Evolutionary conservation across 2,113 vertebrate genomes (phyloP), one percentile per base, ranked within the genome.

Genomic region (Hucho hucho): DNA sequence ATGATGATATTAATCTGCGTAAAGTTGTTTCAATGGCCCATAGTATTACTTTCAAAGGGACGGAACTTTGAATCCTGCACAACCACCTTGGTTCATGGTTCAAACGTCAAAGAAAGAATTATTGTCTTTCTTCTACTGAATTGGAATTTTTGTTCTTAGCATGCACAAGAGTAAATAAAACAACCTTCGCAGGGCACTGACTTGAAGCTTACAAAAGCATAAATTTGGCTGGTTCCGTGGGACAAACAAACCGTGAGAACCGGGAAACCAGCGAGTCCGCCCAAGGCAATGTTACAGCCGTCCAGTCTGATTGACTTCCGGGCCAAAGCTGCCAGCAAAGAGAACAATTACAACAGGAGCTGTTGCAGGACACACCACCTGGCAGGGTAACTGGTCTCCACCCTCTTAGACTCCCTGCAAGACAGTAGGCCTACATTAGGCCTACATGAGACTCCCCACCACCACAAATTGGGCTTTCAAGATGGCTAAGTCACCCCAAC

Each of bases 321-420:
- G 14, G 67, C 64, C 20, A 56, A 70, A 72, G 69, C 72, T 53
- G 59, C 74, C 61, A 65, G 73, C 80, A 72, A 79, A 75, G 66
- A 80, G 76, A 70, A 85, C 68, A 81, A 81, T 75, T 79, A 81
- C 74, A 81, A 78, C 77, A 83, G 71, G 78, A 73, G 81, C 76
- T 77, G 78, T 83, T 71, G 70, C 69, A 76, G 71, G 69, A 91
- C 92, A 92, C 86, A 94, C 92, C 92, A 87, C 89, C 84, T 86
- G 87, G 87, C 90, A 88, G 87, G 84, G 88, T 85, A 84, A 91
- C 88, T 89, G 88, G 89, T 89, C 89, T 91, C 91, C 89, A 90
- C 89, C 84, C 87, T 91, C 89, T 90, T 87, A 81, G 88, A 89
- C 89, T 89, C 91, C 89, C 92, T 93, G 88, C 4, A 69, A 81